phyloP scores from a whole-genome alignment of 2,113 vertebrate genomes.

The Megaceryle torquata region DNA sequence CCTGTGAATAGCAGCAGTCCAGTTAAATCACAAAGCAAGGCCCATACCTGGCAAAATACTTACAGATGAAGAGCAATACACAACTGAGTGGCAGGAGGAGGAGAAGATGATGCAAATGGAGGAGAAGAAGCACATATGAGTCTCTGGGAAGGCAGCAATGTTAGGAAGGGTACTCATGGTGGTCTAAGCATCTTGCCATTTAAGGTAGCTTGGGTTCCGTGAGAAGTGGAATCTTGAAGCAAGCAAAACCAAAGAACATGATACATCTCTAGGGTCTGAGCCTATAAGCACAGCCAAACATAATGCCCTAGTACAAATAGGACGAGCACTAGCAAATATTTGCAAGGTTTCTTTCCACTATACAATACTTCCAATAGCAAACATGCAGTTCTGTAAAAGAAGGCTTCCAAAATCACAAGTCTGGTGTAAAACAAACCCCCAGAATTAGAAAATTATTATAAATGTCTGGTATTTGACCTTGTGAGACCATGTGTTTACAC shows the following conservation, averaged over 20 bases:
- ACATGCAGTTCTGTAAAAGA: not conserved
- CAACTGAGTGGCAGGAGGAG: not conserved
- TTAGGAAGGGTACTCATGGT: not conserved
- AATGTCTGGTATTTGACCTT: not conserved
- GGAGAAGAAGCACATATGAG: not conserved
- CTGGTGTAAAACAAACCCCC: not conserved
- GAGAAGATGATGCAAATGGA: not conserved
- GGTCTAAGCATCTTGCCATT: not conserved
- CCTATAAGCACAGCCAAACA: not conserved
- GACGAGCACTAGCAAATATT: not conserved
- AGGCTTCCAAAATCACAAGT: not conserved
- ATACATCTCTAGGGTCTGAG: not conserved
- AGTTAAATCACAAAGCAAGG: not conserved
- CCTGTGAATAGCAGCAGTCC: not conserved
- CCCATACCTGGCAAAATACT: not conserved
- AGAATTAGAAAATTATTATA: not conserved
- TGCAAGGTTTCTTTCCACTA: not conserved
- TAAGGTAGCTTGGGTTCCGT: not conserved
- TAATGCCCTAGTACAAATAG: not conserved
- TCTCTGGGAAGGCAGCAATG: not conserved
- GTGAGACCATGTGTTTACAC: not conserved
- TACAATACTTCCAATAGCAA: not conserved
- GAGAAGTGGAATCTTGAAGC: not conserved
- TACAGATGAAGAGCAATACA: not conserved
- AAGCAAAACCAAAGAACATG: not conserved